phyloP scores from a whole-genome alignment of 2,797 vertebrate species.

The Pogoniulus pusillus region DNA sequence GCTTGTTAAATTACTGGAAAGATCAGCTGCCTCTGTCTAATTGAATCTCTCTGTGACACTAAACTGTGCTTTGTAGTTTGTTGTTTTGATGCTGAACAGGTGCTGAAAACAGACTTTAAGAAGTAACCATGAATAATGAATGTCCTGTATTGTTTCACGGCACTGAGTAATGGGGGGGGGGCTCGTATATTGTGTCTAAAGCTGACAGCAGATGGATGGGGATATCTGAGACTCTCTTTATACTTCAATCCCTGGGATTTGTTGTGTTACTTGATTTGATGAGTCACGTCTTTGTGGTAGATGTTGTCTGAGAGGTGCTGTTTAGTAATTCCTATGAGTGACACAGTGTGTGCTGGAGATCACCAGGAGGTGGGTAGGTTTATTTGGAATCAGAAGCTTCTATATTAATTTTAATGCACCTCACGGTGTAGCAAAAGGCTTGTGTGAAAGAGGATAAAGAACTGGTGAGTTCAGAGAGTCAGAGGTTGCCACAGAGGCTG shows the following conservation, averaged over 20 bases:
- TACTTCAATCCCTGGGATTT: not conserved
- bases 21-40: not conserved
- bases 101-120: not conserved
- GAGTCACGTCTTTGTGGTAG: not conserved
- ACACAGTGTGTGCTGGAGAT: not conserved
- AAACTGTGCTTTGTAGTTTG: not conserved
- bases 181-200: not conserved
- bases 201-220: not conserved
- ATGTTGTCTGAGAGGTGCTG: not conserved
- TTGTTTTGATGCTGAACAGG: not conserved
- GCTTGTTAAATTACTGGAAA: not conserved
- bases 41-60: not conserved
- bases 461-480: not conserved
- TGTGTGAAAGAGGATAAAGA: not conserved
- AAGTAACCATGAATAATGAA: not conserved
- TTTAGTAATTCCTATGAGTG: not conserved
- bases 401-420: not conserved
- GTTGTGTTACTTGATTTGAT: not conserved
- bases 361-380: not conserved
- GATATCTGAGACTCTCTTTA: not conserved
- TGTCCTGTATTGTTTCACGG: not conserved
- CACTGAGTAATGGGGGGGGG: accelerated
- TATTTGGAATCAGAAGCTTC: not conserved
- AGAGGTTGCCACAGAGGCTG: not conserved
- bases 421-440: not conserved